phyloP scores from a whole-genome alignment of 1,140 invertebrate genomes.

The Caenorhabditis tropicalis region DNA sequence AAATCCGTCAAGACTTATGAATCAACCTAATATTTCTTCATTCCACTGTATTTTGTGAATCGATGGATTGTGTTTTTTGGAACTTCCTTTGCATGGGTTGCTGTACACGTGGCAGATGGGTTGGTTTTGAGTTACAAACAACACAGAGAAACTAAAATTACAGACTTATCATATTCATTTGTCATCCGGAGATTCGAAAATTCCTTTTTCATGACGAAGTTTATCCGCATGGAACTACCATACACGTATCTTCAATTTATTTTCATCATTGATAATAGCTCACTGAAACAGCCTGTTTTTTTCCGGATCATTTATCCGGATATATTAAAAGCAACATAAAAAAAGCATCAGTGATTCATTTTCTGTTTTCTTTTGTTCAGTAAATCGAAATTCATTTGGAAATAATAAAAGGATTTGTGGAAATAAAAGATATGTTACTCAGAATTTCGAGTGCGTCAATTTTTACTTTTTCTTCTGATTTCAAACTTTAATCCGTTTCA shows the following conservation, averaged over 20 bases:
- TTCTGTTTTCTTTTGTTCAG: too few relatives aligned
- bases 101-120: not conserved
- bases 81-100: not conserved
- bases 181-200: not conserved
- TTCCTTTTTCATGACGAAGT: not conserved
- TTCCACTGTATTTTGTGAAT: not conserved
- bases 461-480: too few relatives aligned
- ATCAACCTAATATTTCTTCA: too few relatives aligned
- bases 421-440: too few relatives aligned
- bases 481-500: too few relatives aligned
- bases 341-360: too few relatives aligned
- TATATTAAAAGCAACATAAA: too few relatives aligned
- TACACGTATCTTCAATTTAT: not conserved
- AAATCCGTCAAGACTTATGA: too few relatives aligned
- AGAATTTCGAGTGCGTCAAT: too few relatives aligned
- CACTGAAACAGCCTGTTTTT: not conserved
- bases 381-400: too few relatives aligned
- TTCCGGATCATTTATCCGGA: too few relatives aligned
- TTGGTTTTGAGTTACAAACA: not conserved
- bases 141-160: not conserved
- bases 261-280: not conserved
- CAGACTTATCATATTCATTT: not conserved
- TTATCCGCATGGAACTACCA: not conserved
- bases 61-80: not conserved
- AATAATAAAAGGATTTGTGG: too few relatives aligned